Percentiles rank a stretch among this genome's conserved stretches.
Evolutionary conservation across 2,888 invertebrate genomes (phyloP).

Genomic region (Plusia festucae): DNA sequence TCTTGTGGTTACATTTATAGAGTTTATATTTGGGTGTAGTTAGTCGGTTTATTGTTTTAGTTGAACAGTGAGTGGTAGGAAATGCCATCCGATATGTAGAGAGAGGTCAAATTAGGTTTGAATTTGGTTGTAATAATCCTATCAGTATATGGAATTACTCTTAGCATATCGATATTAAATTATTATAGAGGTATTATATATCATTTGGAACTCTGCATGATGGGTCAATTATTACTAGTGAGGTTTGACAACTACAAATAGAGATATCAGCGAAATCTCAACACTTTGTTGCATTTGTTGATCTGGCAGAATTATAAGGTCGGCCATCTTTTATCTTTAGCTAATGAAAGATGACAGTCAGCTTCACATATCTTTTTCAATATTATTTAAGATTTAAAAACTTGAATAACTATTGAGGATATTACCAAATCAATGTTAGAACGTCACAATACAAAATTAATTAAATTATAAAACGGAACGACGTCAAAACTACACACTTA

Average conservation of each 20-base stretch:
- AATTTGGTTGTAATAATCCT: not conserved
- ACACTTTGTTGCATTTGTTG: no score
- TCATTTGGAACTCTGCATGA: not conserved
- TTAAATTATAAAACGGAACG: not conserved
- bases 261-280: no score
- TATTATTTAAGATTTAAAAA: no score
- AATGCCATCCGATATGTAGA: slow-evolving; percentile 7
- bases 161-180: not conserved
- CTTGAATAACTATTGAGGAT: no score
- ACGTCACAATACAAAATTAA: no score
- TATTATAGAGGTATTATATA: not conserved
- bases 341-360: no score
- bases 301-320: no score
- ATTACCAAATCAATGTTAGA: no score
- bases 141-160: not conserved
- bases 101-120: not conserved
- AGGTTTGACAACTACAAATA: no score
- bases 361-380: no score
- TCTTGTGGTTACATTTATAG: not conserved
- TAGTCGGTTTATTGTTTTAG: slow-evolving; percentile 6
- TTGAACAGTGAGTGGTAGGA: not conserved
- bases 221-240: no score
- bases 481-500: not conserved
- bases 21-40: not conserved
- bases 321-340: no score